Evolutionary conservation across 2,888 invertebrate genomes (phyloP).

Genomic region (Archips crataeganus): DNA sequence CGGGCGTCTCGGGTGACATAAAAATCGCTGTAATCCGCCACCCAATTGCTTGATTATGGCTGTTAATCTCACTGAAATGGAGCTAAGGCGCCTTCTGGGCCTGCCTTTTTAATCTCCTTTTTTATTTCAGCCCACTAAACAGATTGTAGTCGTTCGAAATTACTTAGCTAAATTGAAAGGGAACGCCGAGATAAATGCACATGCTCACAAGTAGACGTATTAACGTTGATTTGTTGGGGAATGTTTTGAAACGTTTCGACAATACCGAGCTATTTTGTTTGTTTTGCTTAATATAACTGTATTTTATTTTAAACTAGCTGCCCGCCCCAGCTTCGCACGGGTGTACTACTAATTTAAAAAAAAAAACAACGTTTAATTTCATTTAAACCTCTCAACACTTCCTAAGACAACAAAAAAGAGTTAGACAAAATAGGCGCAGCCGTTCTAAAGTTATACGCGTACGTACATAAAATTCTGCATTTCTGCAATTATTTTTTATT

Average conservation of each 20-base stretch:
- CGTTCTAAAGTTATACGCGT: no score
- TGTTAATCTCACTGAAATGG: constrained; percentile 77
- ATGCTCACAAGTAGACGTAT: constrained; percentile 54
- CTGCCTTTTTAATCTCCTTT: constrained; percentile 70
- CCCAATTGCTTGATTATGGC: constrained; percentile 82
- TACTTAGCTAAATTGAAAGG: constrained; percentile 80
- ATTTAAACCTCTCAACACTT: no score
- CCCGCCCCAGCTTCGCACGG: no score
- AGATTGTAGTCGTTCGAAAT: constrained; percentile 73
- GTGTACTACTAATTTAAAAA: no score
- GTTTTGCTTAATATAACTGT: background rate
- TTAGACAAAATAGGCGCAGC: no score
- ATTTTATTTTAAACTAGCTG: background rate
- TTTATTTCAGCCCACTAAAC: constrained; percentile 66
- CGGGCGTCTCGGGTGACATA: constrained; percentile 58
- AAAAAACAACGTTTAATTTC: no score
- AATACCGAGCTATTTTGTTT: constrained; percentile 11
- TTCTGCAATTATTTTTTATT: no score
- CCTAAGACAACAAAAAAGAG: no score
- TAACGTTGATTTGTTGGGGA: constrained; percentile 46
- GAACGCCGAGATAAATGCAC: constrained; percentile 43
- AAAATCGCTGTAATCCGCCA: constrained; percentile 79
- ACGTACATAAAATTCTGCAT: no score
- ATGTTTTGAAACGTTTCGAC: constrained; percentile 27
- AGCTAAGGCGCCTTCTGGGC: constrained; percentile 56